phyloP scores from a whole-genome alignment of 2,888 invertebrate species.

The Drosophila mimetica region DNA sequence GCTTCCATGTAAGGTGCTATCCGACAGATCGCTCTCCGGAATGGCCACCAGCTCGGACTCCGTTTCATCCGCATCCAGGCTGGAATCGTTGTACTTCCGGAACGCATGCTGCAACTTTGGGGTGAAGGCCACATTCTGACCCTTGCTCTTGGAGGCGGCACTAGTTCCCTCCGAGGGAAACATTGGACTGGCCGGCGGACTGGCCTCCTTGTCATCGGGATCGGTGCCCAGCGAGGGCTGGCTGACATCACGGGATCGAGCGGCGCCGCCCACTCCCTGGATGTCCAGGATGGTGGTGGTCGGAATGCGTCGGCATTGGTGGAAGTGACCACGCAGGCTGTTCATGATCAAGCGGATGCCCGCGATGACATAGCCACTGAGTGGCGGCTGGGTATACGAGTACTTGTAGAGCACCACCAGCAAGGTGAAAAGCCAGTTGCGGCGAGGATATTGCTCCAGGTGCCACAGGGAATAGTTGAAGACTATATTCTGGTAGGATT shows the following conservation, averaged over 20 bases:
- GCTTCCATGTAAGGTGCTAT: conserved; percentile 92
- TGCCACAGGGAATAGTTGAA: conserved; percentile 93
- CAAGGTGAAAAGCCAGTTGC: conserved; percentile 96
- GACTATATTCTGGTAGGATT: conserved; percentile 86
- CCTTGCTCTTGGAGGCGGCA: conserved; percentile 84
- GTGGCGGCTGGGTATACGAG: conserved; percentile 90
- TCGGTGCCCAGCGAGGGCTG: conserved; percentile 91
- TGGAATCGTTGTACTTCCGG: conserved; percentile 85
- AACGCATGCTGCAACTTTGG: conserved; percentile 86
- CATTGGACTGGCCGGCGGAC: conserved; percentile 88
- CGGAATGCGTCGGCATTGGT: conserved; percentile 94
- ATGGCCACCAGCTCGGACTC: conserved; percentile 95
- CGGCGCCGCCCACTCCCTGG: conserved; percentile 85
- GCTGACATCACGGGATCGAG: conserved; percentile 87
- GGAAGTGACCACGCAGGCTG: conserved; percentile 90
- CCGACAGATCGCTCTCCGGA: conserved; percentile 94
- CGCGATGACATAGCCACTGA: conserved; percentile 90
- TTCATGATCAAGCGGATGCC: conserved; percentile 95
- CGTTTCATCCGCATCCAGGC: conserved; percentile 92
- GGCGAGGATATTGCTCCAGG: conserved; percentile 93
- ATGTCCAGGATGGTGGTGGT: conserved; percentile 91
- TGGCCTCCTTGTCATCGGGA: conserved; percentile 86
- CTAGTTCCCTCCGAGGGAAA: conserved; percentile 86
- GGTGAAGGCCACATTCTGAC: conserved; percentile 87
- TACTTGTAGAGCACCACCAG: conserved; percentile 98